These are phyloP conservation scores for Cyphomyrus discorhynchus DNA, from an alignment of 2,113 vertebrate genomes.

Conservation along the genomic window DNA sequence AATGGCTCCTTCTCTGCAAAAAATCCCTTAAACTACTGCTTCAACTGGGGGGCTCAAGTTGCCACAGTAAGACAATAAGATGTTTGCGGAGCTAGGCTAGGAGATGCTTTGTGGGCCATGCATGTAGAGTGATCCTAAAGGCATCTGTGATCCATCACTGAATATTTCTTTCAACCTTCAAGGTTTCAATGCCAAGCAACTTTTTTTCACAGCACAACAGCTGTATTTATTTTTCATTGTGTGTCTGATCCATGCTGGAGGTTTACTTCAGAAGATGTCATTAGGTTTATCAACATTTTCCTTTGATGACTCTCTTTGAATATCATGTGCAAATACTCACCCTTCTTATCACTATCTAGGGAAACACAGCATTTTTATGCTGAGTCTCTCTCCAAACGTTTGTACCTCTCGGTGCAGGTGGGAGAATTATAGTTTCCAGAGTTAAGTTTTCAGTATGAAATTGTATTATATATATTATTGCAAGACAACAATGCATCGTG, in stretches of 20 bases:
- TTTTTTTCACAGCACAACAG: background rate
- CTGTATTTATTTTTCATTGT: constrained; percentile 1
- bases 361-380: background rate
- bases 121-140: background rate
- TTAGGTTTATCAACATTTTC: constrained; percentile 9
- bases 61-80: constrained; percentile 53
- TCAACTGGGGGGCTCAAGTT: constrained; percentile 57
- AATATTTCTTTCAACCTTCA: background rate
- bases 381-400: background rate
- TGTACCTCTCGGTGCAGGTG: background rate
- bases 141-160: background rate
- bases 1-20: constrained; percentile 62
- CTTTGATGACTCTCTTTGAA: constrained; percentile 10
- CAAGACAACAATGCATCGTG: background rate
- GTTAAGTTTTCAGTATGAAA: background rate
- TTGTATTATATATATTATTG: background rate
- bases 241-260: background rate
- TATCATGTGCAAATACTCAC: constrained; percentile 13
- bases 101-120: background rate
- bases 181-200: background rate
- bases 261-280: constrained; percentile 16
- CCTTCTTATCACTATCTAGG: background rate
- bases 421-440: background rate
- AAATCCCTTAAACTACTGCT: constrained; percentile 69
- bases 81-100: constrained; percentile 28